Percentiles rank a stretch among this genome's conserved stretches.
These are phyloP conservation scores for Leucania comma DNA, from an alignment of 2,888 invertebrate genomes.

Conservation along the genomic window DNA sequence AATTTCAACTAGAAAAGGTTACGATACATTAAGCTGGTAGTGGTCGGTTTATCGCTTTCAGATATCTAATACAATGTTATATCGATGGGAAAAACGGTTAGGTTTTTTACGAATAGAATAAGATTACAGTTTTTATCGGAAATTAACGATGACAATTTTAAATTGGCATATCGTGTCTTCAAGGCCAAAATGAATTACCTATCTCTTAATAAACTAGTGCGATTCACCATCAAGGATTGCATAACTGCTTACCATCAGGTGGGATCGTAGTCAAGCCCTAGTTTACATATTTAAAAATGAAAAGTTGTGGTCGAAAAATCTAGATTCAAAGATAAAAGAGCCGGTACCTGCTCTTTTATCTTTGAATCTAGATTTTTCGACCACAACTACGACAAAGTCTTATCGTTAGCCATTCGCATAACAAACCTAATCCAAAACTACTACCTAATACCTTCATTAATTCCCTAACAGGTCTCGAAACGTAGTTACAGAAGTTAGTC, in stretches of 20 bases:
- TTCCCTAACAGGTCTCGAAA: slow-evolving; percentile 7
- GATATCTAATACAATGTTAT: slow-evolving; percentile 21
- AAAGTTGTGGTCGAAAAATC: background rate
- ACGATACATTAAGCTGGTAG: slow-evolving; percentile 16
- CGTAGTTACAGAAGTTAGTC: slow-evolving; percentile 16
- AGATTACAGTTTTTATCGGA: background rate
- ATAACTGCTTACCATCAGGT: too few relatives aligned
- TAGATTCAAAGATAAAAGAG: slow-evolving; percentile 1
- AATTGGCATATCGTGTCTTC: background rate
- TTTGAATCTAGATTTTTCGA: background rate
- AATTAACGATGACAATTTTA: background rate
- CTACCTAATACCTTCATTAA: background rate
- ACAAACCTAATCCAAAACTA: background rate
- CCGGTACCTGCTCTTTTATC: background rate
- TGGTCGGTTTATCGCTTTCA: slow-evolving; percentile 12
- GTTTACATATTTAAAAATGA: too few relatives aligned
- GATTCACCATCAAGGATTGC: too few relatives aligned
- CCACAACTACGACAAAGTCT: background rate
- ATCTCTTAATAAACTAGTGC: too few relatives aligned
- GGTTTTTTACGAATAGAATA: background rate
- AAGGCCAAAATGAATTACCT: background rate
- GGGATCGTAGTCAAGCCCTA: too few relatives aligned
- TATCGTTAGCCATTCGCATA: background rate
- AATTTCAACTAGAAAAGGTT: slow-evolving; percentile 30
- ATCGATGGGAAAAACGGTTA: background rate